phyloP scores from a whole-genome alignment of 2,888 invertebrate species.

The Pristionchus exspectatus region DNA sequence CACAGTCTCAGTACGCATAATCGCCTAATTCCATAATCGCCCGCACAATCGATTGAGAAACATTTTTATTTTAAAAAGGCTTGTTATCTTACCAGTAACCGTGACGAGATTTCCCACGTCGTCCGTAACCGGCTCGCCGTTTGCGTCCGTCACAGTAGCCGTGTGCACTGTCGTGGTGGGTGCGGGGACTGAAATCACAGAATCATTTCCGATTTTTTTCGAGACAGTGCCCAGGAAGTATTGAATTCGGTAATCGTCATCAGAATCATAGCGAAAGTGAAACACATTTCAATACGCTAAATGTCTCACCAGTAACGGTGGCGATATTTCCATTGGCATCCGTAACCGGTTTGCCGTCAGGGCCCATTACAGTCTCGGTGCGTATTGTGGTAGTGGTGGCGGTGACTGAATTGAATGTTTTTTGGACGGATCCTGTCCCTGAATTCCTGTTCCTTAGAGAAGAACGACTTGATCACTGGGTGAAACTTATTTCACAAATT shows the following conservation, averaged over 20 bases:
- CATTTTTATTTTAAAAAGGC: too few species aligned
- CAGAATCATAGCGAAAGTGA: neutral
- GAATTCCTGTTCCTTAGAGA: too few species aligned
- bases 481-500: too few species aligned
- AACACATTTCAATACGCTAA: too few species aligned
- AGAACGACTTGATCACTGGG: too few species aligned
- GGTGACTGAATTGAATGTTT: neutral
- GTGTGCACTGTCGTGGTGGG: neutral
- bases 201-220: too few species aligned
- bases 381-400: too few species aligned
- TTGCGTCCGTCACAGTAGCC: neutral
- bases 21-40: too few species aligned
- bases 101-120: neutral
- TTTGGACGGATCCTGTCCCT: neutral
- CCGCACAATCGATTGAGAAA: too few species aligned
- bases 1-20: neutral
- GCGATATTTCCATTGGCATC: neutral
- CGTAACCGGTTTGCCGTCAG: neutral
- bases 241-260: too few species aligned
- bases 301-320: neutral
- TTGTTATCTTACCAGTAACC: neutral
- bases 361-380: neutral
- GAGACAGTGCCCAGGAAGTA: too few species aligned
- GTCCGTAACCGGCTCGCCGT: neutral
- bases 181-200: conserved; percentile 1